Conservation (phyloP, 2,113 vertebrate genomes). For the Gymnorhina tibicen region DNA sequence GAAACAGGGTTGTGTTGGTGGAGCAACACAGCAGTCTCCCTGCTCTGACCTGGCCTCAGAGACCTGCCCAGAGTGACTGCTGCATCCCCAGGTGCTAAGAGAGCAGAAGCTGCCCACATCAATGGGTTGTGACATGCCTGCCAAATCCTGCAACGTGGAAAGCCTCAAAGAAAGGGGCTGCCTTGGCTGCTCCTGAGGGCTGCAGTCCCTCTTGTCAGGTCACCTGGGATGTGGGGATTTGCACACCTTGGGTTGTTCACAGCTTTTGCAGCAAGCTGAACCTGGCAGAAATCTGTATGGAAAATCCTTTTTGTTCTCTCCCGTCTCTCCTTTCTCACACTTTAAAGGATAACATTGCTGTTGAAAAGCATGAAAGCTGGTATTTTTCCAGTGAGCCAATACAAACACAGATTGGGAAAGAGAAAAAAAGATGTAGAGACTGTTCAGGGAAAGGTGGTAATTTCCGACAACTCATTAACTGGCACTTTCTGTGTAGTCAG, state of each 20-base stretch:
- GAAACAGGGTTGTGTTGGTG: neutral
- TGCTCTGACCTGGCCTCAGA: neutral
- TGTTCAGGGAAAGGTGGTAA: neutral
- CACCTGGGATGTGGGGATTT: neutral
- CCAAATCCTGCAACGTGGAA: neutral
- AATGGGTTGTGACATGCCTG: neutral
- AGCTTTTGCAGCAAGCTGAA: neutral
- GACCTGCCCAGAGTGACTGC: neutral
- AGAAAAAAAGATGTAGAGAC: neutral
- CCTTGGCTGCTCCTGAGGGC: neutral
- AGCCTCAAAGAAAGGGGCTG: neutral
- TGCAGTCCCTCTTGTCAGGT: neutral
- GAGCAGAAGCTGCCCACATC: neutral
- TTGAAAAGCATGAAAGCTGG: neutral
- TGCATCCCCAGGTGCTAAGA: neutral
- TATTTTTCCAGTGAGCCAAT: conserved; percentile 16
- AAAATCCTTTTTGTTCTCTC: neutral
- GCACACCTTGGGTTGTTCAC: neutral
- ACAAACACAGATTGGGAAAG: neutral
- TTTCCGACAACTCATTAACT: neutral
- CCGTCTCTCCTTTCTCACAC: neutral
- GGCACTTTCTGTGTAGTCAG: neutral
- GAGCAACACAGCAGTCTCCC: neutral
- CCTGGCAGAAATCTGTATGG: neutral
- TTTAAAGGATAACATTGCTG: neutral